Base-by-base conservation (phyloP, 2,797 vertebrate genomes). In the Adrianichthys oophorus region DNA sequence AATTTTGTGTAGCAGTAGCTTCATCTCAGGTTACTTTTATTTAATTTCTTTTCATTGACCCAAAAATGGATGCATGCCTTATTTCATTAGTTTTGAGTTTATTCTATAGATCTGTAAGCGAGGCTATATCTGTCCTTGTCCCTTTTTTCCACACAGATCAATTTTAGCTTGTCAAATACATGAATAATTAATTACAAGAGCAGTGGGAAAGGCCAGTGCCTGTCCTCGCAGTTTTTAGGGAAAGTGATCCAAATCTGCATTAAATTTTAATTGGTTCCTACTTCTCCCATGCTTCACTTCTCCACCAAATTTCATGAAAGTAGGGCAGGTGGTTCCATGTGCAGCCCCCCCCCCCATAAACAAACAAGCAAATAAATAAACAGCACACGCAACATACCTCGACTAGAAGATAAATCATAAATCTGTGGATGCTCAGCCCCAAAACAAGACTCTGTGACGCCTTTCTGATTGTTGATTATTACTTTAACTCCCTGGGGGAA, bases 381-480 rank as follows among this genome's bases (percentile, higher is more conserved):
- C 17, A 18, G 44, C 19, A 18, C 26, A 52, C 26, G 45, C 15
- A 54, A 48, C 17, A 29, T 26, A 18, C 21, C 29, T 23, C 43
- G 13, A 29, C 16, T 23, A 4, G 43, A 16, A 43, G 42, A 43
- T 45, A 65, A 57, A 72, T 59, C n/a, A 48, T 37, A 14, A 52
- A 43, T 58, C 8, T 65, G 57, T 61, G 29, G 41, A 53, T 49
- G 42, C 49, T 62, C 47, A 48, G 14, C 46, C 65, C 66, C 41
- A 48, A 48, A 62, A 58, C 42, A 52, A 64, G 51, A 56, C 48
- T 43, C 41, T 23, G 15, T 26, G 41, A 41, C 4, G 16, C 41
- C 7, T 45, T 50, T 37, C 32, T 59, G 50, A 49, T 17, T 59
- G 42, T 52, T 61, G 26, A 44, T 56, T 53, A 61, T 70, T 55